phyloP scores from a whole-genome alignment of 1,140 invertebrate species.

The Neodiprion fabricii region DNA sequence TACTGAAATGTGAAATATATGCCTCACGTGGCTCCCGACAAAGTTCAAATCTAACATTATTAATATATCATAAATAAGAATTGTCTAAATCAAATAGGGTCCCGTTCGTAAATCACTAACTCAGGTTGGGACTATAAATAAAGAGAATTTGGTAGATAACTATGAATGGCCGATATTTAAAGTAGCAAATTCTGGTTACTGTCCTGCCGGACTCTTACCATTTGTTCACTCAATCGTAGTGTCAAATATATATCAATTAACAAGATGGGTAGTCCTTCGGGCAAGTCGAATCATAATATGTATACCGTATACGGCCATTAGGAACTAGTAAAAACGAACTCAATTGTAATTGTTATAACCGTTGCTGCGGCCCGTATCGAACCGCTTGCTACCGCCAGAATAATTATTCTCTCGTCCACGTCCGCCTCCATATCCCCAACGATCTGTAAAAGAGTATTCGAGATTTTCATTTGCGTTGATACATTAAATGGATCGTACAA shows the following conservation, averaged over 20 bases:
- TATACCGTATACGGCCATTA: background rate
- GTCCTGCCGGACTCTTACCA: background rate
- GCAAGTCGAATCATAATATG: background rate
- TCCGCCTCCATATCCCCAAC: conserved; percentile 45
- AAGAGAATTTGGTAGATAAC: no score
- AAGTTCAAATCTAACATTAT: no score
- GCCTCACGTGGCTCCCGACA: no score
- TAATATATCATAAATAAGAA: no score
- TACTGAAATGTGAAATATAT: no score
- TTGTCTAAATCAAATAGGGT: no score
- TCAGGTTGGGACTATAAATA: no score
- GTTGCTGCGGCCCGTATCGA: conserved; percentile 38
- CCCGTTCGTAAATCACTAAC: no score
- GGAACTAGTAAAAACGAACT: conserved; percentile 23
- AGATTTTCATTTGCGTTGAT: conserved; percentile 17
- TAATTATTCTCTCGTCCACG: conserved; percentile 49
- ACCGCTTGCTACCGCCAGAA: conserved; percentile 47
- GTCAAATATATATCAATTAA: background rate
- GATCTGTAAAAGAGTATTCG: conserved; percentile 37
- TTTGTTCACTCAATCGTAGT: background rate
- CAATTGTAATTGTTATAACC: conserved; percentile 45
- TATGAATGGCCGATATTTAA: background rate
- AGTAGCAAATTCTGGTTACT: background rate
- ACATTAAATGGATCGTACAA: conserved; percentile 9
- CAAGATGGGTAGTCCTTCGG: background rate